Base-by-base conservation (phyloP, 2,113 vertebrate genomes). In the Chelonoidis abingdonii region DNA sequence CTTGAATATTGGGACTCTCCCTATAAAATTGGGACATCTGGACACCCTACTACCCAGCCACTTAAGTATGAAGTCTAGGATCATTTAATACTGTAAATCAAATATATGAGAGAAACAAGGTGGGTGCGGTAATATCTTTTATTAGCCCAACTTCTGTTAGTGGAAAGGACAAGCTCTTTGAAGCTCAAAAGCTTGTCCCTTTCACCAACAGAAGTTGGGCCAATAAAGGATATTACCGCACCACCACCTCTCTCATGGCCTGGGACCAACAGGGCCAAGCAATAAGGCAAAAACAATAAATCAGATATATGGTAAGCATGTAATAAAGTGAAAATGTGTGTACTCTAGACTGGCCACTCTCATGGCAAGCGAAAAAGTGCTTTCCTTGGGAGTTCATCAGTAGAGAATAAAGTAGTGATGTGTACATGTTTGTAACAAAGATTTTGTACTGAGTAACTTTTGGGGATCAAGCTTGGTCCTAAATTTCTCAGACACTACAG, bases 331-430 rank as follows among this genome's bases (percentile, higher is more conserved):
- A 29, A 84, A 79, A 2, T 0, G 2, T 80, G 25, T 49, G 17
- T 6, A 9, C 72, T 75, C 22, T 75, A 38, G 72, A 75, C 1
- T 24, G 5, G 72, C 38, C 22, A 38, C 5, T 83, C 44, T 59
- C 88, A 49, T 1, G 35, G 41, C 52, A 88, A 0, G 0, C 78
- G 90, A 56, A 87, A 80, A 83, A 11, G 31, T 35, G 52, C 50
- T 19, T 53, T 52, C 50, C 52, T 24, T 31, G 29, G 76, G 56
- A 16, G 22, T 56, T 87, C n/a, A 31, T 35, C 62, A 62, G 13
- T 1, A 80, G 62, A 41, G 52, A 88, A 75, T 29, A 47, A 25
- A 35, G 35, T 54, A 86, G 31, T 12, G 19, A 8, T 53, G 29
- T 86, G 49, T 91, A 31, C 2, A 8, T n/a, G 12, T n/a, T 38